Evolutionary conservation across 2,113 vertebrate species (phyloP), one percentile per base, ranked within the genome.

Genomic region (Aphyosemion australe): DNA sequence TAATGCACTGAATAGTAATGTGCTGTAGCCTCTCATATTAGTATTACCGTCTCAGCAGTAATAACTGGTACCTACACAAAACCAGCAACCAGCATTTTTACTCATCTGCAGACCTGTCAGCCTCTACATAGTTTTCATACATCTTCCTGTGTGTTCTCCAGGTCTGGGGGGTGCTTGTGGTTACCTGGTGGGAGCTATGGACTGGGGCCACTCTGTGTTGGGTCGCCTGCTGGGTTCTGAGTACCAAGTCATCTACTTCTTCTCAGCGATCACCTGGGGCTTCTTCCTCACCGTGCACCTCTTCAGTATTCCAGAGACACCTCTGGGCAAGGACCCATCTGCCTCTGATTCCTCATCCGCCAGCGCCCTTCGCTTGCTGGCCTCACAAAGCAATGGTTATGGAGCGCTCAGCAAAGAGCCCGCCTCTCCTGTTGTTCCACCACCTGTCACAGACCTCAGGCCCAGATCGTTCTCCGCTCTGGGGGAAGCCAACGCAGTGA

Each of bases 211-310:
- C 26, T 94, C 96, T 2, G 12, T 88, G 0, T 68, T 98, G 45
- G 95, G 95, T 65, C 84, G 81, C 65, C 48, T 93, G 46, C 86
- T 98, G 83, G 92, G 93, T 46, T 95, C 96, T 0, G 97, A 99
- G 86, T 99, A 96, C 91, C 97, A 99, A 74, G 95, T 99, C 90
- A 99, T 99, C 89, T 99, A 91, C 87, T 93, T 96, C 83, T 96
- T 98, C 76, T 93, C 95, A 0, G 90, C 94, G 0, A 59, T 95
- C 45, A 94, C 95, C 70, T 94, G 97, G 91, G 72, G 80, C 8
- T 43, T 94, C 65, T 94, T 96, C 72, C 90, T 98, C 62, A 85
- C 71, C 0, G 5, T 96, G 42, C 97, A 99, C 61, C 92, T 99
- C 76, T 94, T 90, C 87, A 99, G 97, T 58, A 98, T 99, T 74